Conservation (phyloP, 2,797 vertebrate species). For the Argya squamiceps region DNA sequence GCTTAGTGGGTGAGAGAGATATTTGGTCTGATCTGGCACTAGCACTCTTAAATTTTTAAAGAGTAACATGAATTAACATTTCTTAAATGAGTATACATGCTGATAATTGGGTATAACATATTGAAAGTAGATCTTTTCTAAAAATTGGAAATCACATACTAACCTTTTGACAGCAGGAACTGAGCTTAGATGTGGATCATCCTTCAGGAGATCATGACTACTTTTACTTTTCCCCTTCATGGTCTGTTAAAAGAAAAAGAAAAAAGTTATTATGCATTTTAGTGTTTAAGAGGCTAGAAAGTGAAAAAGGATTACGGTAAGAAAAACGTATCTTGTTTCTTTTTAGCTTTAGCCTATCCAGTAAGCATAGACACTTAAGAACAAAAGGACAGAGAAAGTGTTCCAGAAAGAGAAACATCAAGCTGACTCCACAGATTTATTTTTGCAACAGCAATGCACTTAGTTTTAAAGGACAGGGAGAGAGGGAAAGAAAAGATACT, state of each 20-base stretch:
- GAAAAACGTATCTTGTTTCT: not conserved
- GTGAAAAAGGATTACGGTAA: not conserved
- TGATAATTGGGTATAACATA: not conserved
- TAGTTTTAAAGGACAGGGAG: not conserved
- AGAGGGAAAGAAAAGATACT: fast-evolving
- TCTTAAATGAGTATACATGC: not conserved
- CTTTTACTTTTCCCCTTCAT: constrained; percentile 98
- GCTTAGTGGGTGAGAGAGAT: not conserved
- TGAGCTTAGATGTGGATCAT: constrained; percentile 92
- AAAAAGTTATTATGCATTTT: not conserved
- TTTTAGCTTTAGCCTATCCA: not conserved
- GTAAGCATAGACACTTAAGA: not conserved
- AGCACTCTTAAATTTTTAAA: not conserved
- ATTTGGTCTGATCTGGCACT: not conserved
- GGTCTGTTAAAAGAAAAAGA: constrained; percentile 75
- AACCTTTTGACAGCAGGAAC: constrained; percentile 91
- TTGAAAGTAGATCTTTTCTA: not conserved
- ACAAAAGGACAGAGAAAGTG: not conserved
- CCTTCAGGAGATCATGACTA: constrained; percentile 94
- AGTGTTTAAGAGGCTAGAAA: not conserved
- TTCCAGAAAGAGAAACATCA: not conserved
- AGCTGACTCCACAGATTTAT: not conserved
- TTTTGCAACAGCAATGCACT: not conserved
- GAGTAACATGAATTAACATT: not conserved
- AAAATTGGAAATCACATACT: not conserved